These are phyloP conservation scores for Ctenochaetus hawaiiensis DNA, from an alignment of 2,797 vertebrate species.

Conservation along the genomic window DNA sequence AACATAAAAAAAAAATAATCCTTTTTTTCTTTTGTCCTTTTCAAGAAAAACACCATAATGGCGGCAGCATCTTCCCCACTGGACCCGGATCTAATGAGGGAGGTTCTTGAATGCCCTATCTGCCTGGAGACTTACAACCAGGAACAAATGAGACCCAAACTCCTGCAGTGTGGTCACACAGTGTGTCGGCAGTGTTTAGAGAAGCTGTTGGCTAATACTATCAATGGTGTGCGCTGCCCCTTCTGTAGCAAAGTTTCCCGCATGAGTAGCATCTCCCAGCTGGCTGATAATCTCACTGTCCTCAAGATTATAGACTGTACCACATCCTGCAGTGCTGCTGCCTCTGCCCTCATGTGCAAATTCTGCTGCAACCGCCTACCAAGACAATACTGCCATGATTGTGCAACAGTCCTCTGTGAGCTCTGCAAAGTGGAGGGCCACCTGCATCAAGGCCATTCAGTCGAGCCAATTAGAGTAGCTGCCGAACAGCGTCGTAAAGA, in stretches of 20 bases:
- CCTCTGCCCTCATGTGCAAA: conserved; percentile 92
- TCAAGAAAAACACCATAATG: conserved; percentile 79
- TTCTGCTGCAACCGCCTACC: conserved; percentile 92
- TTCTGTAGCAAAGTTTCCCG: conserved; percentile 97
- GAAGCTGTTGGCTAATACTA: conserved; percentile 94
- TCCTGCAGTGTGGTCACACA: conserved; percentile 96
- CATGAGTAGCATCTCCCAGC: conserved; percentile 92
- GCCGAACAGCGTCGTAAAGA: conserved; percentile 92
- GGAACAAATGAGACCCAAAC: conserved; percentile 94
- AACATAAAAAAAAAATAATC: background rate
- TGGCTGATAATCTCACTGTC: conserved; percentile 96
- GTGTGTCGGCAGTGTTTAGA: conserved; percentile 96
- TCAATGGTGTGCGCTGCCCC: conserved; percentile 96
- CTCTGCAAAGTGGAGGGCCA: conserved; percentile 89
- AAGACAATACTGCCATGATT: conserved; percentile 91
- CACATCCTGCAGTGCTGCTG: conserved; percentile 87
- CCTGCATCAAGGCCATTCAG: conserved; percentile 86
- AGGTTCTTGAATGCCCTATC: conserved; percentile 98
- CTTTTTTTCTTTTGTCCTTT: background rate
- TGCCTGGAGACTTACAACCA: conserved; percentile 96
- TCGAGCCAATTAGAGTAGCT: conserved; percentile 89
- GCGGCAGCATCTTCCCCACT: conserved; percentile 87
- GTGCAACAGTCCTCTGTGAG: conserved; percentile 90
- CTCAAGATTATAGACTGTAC: conserved; percentile 96
- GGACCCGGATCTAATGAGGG: conserved; percentile 94